Base-by-base conservation (phyloP, 2,113 vertebrate species). In the Macroglossus sobrinus region DNA sequence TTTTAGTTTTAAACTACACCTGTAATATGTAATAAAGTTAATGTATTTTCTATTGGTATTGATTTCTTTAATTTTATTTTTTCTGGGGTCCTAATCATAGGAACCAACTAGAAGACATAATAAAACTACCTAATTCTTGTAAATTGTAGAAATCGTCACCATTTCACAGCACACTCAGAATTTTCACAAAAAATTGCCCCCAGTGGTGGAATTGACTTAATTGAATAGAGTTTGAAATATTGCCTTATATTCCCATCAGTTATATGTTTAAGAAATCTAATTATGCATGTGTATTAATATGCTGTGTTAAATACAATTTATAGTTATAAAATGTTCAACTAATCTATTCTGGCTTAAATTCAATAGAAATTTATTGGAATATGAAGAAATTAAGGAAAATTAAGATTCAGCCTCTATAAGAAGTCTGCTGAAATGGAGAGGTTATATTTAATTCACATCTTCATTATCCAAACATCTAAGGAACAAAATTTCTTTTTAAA, bases 1-100 rank as follows among this genome's bases (percentile, higher is more conserved):
- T 88, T 93, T 43, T 89, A 47, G 40, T 79, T 93, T 97, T 92
- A 90, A 95, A 94, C 53, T 90, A 82, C 22, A 95, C 33, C 26
- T 89, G 9, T 92, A 96, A 91, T 96, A 96, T 89, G 9, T 92
- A 96, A 91, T 96, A 96, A 97, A 91, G 28, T 85, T 94, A 92
- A 68, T 82, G 12, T 95, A 45, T 63, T 95, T 97, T 93, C 95
- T 85, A 30, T 85, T 89, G 59, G 45, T 93, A 87, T 38, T 95
- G 68, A 89, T 93, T 93, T 97, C 61, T 91, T 92, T 87, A 92
- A 91, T 95, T 93, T 61, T 92, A 84, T 92, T 93, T 88, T 90
- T 28, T 93, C 71, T 96, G 75, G 40, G 66, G 18, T 86, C 53
- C 68, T 88, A 79, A 40, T 96, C 71, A 79, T 45, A 92, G 75